Evolutionary conservation across 2,113 vertebrate species (phyloP).

Genomic region (Tupaia tana): DNA sequence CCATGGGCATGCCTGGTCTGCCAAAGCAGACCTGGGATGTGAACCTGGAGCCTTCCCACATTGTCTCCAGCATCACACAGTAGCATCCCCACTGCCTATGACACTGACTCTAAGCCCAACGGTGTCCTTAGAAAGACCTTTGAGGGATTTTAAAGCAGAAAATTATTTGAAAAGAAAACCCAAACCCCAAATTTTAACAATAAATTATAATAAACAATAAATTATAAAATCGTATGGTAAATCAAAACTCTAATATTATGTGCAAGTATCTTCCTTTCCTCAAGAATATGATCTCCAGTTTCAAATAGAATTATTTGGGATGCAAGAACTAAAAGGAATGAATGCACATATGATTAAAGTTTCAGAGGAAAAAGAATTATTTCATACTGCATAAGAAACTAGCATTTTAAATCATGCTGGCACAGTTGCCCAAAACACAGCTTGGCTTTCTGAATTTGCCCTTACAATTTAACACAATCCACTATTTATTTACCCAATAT

Average conservation of each 20-base stretch:
- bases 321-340: not conserved
- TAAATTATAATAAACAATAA: not conserved
- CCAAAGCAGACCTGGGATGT: too few species aligned
- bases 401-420: slow-evolving; percentile 19
- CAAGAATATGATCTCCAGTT: not conserved
- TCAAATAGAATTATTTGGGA: slow-evolving; percentile 1
- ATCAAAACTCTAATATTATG: not conserved
- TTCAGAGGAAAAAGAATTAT: slow-evolving; percentile 43
- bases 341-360: not conserved
- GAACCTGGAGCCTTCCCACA: too few species aligned
- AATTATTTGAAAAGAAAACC: not conserved
- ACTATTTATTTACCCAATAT: slow-evolving; percentile 9
- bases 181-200: not conserved
- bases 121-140: not conserved
- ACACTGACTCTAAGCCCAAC: too few species aligned
- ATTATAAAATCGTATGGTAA: not conserved
- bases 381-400: not conserved
- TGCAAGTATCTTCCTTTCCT: not conserved
- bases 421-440: not conserved
- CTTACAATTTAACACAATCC: not conserved
- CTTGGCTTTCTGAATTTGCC: slow-evolving; percentile 19
- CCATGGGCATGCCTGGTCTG: too few species aligned
- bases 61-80: too few species aligned
- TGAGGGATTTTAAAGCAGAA: not conserved
- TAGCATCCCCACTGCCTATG: too few species aligned